phyloP scores from a whole-genome alignment of 2,797 vertebrate genomes.

The Sebastes hubbsi region DNA sequence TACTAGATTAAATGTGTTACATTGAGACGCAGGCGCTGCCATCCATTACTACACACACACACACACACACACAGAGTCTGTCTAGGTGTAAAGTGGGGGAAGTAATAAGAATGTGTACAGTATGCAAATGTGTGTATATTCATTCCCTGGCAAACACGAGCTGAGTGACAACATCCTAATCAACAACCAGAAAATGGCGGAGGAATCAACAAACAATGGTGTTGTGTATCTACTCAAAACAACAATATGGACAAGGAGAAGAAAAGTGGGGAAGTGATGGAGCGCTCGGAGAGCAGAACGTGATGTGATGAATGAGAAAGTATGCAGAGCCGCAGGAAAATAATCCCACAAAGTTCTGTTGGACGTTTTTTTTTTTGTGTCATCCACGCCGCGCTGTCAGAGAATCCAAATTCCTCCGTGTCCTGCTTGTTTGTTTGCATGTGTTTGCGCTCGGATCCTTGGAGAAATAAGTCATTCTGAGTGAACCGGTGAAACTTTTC shows the following conservation, averaged over 20 bases:
- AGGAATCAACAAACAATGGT: background rate
- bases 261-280: background rate
- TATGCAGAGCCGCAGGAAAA: background rate
- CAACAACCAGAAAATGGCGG: background rate
- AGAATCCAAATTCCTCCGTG: slow-evolving; percentile 44
- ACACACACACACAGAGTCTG: background rate
- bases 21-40: slow-evolving; percentile 2
- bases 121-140: slow-evolving; percentile 29
- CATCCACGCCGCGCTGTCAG: background rate
- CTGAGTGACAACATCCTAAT: slow-evolving; percentile 21
- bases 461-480: slow-evolving; percentile 67
- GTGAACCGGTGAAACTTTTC: slow-evolving; percentile 43
- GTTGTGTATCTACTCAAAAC: background rate
- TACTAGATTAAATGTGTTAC: slow-evolving; percentile 37
- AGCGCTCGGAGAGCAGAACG: background rate
- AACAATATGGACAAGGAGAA: background rate
- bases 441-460: slow-evolving; percentile 38
- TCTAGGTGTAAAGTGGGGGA: background rate
- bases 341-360: slow-evolving; percentile 2
- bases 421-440: slow-evolving; percentile 56
- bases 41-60: slow-evolving; percentile 15
- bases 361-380: slow-evolving; percentile 3
- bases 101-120: slow-evolving; percentile 1
- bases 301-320: background rate
- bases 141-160: slow-evolving; percentile 4